A percentile compares a stretch with the other conserved stretches of the same genome.
phyloP scores from a whole-genome alignment of 2,113 vertebrate genomes.

The Aepyceros melampus region DNA sequence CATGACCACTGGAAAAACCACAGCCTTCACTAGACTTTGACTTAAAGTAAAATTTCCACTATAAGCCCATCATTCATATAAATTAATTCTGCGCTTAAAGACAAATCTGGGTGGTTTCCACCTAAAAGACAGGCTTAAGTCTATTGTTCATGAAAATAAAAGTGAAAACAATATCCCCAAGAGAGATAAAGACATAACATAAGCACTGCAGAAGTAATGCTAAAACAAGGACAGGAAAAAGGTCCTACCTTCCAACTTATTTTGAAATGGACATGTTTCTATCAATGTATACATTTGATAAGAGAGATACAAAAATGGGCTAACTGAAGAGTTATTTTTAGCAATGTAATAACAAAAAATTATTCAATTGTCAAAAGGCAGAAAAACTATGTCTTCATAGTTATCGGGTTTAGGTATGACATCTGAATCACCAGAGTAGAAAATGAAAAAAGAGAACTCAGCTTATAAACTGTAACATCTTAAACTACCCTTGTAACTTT shows the following conservation, averaged over 20 bases:
- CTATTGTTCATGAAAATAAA: not conserved
- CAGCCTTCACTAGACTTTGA: not conserved
- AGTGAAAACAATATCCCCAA: not conserved
- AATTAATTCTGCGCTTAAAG: not conserved
- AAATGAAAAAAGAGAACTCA: not conserved
- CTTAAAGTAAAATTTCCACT: not conserved
- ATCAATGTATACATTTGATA: not conserved
- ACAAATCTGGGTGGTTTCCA: not conserved
- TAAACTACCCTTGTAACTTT: not conserved
- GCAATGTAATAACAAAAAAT: not conserved
- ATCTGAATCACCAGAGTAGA: not conserved
- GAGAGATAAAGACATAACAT: not conserved
- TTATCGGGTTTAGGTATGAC: not conserved
- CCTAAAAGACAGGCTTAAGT: not conserved
- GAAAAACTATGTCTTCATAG: not conserved
- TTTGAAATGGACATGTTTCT: not conserved
- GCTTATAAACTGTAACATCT: not conserved
- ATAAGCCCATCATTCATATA: not conserved
- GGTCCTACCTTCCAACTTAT: not conserved
- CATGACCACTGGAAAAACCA: no score
- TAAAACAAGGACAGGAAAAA: not conserved
- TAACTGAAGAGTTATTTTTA: slow-evolving; percentile 2
- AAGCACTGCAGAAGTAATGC: not conserved
- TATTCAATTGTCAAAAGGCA: not conserved
- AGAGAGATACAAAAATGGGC: not conserved